Percentiles rank a stretch among this genome's conserved stretches.
Evolutionary conservation across 2,113 vertebrate genomes (phyloP).

Genomic region (Nansenia antarctica): DNA sequence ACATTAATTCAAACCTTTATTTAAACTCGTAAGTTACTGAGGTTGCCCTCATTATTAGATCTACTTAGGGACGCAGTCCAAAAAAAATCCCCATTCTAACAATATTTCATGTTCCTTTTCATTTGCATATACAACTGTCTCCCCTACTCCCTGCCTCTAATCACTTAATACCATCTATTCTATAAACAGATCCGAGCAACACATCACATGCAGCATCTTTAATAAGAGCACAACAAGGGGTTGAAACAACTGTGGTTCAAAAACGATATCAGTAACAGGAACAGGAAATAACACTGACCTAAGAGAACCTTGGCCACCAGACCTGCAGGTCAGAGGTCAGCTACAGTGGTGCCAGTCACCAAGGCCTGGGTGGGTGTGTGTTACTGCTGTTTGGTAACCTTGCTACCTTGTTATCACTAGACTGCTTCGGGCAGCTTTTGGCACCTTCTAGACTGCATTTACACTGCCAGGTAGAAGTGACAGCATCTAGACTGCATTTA

Average conservation of each 20-base stretch:
- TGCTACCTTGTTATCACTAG: too few relatives aligned
- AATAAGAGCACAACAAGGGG: neutral
- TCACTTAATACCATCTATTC: too few relatives aligned
- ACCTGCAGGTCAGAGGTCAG: neutral
- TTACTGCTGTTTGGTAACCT: constrained; percentile 8
- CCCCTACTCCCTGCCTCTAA: neutral
- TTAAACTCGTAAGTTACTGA: too few relatives aligned
- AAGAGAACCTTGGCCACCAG: neutral
- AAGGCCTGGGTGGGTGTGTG: neutral
- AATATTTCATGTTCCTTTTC: neutral
- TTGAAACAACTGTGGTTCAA: neutral
- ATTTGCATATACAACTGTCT: neutral
- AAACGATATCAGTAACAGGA: neutral
- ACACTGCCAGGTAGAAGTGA: too few relatives aligned
- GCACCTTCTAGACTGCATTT: too few relatives aligned
- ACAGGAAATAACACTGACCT: neutral
- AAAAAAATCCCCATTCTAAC: neutral
- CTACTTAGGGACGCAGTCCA: neutral
- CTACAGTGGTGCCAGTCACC: neutral
- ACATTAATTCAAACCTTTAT: too few relatives aligned
- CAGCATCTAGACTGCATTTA: too few relatives aligned
- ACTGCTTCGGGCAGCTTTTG: too few relatives aligned
- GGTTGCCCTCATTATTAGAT: too few relatives aligned
- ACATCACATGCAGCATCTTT: neutral
- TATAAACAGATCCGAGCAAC: neutral